Base-by-base conservation (phyloP, 2,888 invertebrate genomes). In the Cosmopolites sordidus region DNA sequence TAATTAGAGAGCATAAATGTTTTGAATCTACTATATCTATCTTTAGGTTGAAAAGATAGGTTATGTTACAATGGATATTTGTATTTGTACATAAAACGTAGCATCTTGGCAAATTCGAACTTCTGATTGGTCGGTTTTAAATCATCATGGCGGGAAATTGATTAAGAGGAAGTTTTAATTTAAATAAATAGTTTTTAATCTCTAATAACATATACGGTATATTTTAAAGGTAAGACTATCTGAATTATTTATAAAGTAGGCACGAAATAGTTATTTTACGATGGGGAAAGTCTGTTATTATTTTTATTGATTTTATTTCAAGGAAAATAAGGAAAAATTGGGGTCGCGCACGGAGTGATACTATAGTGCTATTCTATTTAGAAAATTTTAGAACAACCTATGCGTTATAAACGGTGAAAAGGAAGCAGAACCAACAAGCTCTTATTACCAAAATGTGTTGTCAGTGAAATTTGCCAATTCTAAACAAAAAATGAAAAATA, bases 331-430 rank as follows among this genome's bases (percentile, higher is more conserved):
- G 16, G 40, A 15, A 50, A 50, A 54, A 50, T 47, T 50, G 41
- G 54, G 54, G 50, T 46, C 54, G 54, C 38, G 54, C 50, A 54
- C 50, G 16, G 54, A 50, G 39, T 50, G 54, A 54, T 54, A 54
- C 54, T 54, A 54, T 54, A 54, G 48, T 48, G 46, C 41, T 43
- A 53, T 22, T 29, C 22, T 40, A 40, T 22, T 43, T 44, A 12
- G 30, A 38, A 40, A 48, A 43, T 30, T 48, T 47, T 15, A 22
- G 43, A 52, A 47, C 33, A 33, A 12, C n/a, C 12, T 33, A 33
- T 33, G 11, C n/a, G 33, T 33, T 33, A 4, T 12, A 33, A 6
- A 33, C 11, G n/a, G n/a, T n/a, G 33, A 33, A 12, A 33, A 33
- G 8, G 33, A 11, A 22, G 8, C 22, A 22, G 22, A 22, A 8